phyloP scores from a whole-genome alignment of 1,140 invertebrate genomes.

The Bathynomus jamesi region DNA sequence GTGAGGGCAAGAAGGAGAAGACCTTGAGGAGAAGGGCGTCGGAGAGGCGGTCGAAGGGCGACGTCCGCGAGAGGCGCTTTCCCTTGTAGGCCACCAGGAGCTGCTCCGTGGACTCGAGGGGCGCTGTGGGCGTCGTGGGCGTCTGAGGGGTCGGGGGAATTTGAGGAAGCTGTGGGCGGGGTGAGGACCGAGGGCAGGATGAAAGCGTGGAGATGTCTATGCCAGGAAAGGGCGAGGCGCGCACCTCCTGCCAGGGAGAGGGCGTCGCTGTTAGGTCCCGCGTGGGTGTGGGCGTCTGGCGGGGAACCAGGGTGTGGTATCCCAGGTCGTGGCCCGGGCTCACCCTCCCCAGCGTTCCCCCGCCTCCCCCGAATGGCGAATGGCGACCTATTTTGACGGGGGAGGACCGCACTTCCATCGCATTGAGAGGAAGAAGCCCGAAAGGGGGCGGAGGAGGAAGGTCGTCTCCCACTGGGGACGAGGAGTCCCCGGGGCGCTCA shows the following conservation, averaged over 20 bases:
- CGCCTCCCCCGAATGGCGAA: slow-evolving; percentile 28
- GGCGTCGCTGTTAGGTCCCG: slow-evolving; percentile 13
- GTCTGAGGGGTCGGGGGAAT: slow-evolving; percentile 32
- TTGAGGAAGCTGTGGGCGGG: slow-evolving; percentile 37
- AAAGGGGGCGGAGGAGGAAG: slow-evolving; percentile 25
- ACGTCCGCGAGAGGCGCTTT: slow-evolving; percentile 39
- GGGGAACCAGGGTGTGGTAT: slow-evolving; percentile 62
- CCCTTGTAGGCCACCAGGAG: slow-evolving; percentile 39
- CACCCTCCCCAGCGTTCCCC: slow-evolving; percentile 27
- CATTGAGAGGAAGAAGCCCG: slow-evolving; percentile 21
- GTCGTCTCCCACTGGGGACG: slow-evolving; percentile 17
- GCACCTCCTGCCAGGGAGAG: slow-evolving; percentile 30
- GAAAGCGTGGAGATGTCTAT: slow-evolving; percentile 26
- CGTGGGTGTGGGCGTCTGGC: slow-evolving; percentile 43
- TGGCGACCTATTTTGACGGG: slow-evolving; percentile 26
- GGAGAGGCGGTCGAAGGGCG: slow-evolving; percentile 46
- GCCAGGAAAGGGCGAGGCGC: slow-evolving; percentile 23
- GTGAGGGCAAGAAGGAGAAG: slow-evolving; percentile 65
- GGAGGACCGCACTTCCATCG: slow-evolving; percentile 23
- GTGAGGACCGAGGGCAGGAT: slow-evolving; percentile 32
- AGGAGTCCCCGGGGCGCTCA: slow-evolving; percentile 20
- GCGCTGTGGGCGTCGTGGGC: slow-evolving; percentile 15
- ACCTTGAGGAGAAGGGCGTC: slow-evolving; percentile 54
- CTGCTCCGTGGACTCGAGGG: slow-evolving; percentile 31
- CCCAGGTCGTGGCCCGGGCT: slow-evolving; percentile 60